phyloP scores from a whole-genome alignment of 2,888 invertebrate genomes.

The Pristionchus exspectatus region DNA sequence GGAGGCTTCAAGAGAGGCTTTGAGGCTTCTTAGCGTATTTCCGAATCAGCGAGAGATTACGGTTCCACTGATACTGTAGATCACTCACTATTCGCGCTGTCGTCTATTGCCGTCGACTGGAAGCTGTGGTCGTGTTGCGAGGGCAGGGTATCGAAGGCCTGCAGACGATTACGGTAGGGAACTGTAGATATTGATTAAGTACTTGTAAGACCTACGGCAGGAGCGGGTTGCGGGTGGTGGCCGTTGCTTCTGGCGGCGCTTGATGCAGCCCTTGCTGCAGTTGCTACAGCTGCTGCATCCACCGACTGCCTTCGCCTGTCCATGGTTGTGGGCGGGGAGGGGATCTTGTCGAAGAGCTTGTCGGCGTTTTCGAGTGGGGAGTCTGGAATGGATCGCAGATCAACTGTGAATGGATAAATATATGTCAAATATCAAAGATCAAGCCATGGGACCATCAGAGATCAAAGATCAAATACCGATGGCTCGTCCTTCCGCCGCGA shows the following conservation, averaged over 20 bases:
- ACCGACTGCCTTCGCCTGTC: constrained; percentile 1
- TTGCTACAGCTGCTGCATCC: not conserved
- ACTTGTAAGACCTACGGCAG: not conserved
- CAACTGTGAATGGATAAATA: not conserved
- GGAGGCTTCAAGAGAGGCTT: too few relatives aligned
- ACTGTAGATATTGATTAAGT: not conserved
- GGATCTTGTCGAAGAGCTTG: constrained; percentile 48
- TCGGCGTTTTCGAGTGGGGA: constrained; percentile 53
- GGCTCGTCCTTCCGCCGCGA: constrained; percentile 63
- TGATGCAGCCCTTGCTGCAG: not conserved
- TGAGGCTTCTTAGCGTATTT: too few relatives aligned
- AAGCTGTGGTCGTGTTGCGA: constrained; percentile 5
- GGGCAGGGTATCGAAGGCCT: not conserved
- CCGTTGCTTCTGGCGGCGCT: not conserved
- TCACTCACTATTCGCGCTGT: not conserved
- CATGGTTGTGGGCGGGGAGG: not conserved
- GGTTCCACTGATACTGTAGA: not conserved
- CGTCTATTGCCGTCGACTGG: not conserved
- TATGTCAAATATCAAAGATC: not conserved
- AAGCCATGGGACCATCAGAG: too few relatives aligned
- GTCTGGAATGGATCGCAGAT: not conserved
- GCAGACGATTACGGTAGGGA: not conserved
- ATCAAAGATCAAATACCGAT: constrained; percentile 16
- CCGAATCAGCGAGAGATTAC: too few relatives aligned
- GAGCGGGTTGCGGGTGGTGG: not conserved